Evolutionary conservation across 2,113 vertebrate genomes (phyloP).

Genomic region (Tiliqua scincoides): DNA sequence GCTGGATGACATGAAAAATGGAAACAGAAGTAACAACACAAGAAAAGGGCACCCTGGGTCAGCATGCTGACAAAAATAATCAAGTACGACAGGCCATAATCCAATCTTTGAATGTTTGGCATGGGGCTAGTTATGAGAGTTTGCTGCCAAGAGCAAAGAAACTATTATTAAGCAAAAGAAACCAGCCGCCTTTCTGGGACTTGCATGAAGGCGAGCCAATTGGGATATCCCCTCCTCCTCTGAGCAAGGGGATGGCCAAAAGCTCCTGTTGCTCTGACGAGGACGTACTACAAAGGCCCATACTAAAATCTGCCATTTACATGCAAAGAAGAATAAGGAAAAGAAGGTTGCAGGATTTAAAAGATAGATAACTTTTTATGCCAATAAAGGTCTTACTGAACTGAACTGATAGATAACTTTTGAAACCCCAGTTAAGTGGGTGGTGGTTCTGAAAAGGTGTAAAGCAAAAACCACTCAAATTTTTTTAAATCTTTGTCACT

Average conservation of each 20-base stretch:
- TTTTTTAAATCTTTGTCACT: neutral
- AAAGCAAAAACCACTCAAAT: constrained; percentile 35
- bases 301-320: constrained; percentile 48
- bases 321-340: constrained; percentile 26
- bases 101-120: constrained; percentile 82
- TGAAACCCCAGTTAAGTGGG: constrained; percentile 46
- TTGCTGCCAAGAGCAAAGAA: constrained; percentile 81
- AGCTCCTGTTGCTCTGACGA: constrained; percentile 49
- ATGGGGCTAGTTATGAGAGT: constrained; percentile 79
- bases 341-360: constrained; percentile 19
- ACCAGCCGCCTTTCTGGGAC: constrained; percentile 76
- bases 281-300: too few relatives aligned
- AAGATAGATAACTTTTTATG: constrained; percentile 38
- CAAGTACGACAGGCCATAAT: constrained; percentile 85
- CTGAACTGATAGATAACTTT: constrained; percentile 37
- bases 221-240: constrained; percentile 48
- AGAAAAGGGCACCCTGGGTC: constrained; percentile 84
- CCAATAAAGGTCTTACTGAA: too few relatives aligned
- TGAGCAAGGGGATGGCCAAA: constrained; percentile 33
- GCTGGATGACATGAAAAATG: constrained; percentile 88
- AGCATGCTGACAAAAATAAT: constrained; percentile 88
- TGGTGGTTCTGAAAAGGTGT: constrained; percentile 53
- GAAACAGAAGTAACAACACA: constrained; percentile 88
- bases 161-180: constrained; percentile 81
- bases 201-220: constrained; percentile 59